A percentile compares a stretch with the other conserved stretches of the same genome.
These are phyloP conservation scores for Addax nasomaculatus DNA, from an alignment of 2,113 vertebrate genomes.

Conservation along the genomic window DNA sequence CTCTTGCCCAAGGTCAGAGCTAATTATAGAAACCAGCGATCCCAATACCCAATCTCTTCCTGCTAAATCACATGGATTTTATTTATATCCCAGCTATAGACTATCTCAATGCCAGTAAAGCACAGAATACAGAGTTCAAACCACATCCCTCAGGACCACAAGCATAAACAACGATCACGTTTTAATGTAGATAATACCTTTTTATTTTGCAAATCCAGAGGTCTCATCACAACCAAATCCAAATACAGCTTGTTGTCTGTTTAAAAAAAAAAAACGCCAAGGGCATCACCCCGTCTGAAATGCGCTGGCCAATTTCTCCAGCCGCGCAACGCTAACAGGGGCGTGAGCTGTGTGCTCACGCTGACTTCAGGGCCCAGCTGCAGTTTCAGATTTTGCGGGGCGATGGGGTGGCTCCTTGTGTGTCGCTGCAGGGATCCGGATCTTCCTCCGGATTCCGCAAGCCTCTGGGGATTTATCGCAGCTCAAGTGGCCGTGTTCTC, in stretches of 20 bases:
- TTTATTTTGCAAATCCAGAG: slow-evolving; percentile 24
- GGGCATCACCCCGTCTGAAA: neutral
- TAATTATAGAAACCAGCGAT: neutral
- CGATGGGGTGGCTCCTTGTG: neutral
- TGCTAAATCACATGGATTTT: slow-evolving; percentile 21
- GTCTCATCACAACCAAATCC: neutral
- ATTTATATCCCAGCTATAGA: slow-evolving; percentile 43
- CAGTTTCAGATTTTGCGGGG: neutral
- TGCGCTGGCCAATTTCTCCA: neutral
- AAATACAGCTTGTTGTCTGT: neutral
- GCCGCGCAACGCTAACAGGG: neutral
- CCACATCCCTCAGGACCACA: slow-evolving; percentile 34
- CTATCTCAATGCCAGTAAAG: slow-evolving; percentile 18
- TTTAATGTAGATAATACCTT: neutral
- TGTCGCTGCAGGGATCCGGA: neutral
- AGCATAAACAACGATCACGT: neutral
- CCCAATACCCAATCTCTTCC: neutral
- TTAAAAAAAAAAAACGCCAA: neutral
- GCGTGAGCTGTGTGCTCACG: neutral
- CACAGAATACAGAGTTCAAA: slow-evolving; percentile 20
- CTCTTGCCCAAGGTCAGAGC: neutral
- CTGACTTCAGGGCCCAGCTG: neutral
- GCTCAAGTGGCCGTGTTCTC: neutral
- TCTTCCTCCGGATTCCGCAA: neutral
- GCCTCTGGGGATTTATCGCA: neutral